Evolutionary conservation across 1,140 invertebrate species (phyloP).

Genomic region (Danaus melanippus): DNA sequence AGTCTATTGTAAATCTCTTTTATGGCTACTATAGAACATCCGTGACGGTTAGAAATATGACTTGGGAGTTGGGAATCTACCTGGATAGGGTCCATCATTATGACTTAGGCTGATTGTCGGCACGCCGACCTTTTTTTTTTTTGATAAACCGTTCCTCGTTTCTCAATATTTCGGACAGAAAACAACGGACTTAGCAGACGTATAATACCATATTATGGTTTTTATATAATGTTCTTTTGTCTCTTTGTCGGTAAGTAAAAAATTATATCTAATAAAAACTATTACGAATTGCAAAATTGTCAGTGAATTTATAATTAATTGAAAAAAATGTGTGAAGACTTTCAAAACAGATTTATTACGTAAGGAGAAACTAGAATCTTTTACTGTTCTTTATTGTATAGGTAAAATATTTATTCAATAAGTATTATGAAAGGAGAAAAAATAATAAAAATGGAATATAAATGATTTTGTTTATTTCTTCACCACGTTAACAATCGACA

Average conservation of each 20-base stretch:
- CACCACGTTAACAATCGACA: conserved; percentile 43
- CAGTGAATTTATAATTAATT: too few species aligned
- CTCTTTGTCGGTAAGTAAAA: conserved; percentile 17
- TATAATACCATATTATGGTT: conserved; percentile 17
- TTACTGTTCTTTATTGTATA: too few species aligned
- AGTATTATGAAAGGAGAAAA: conserved; percentile 1
- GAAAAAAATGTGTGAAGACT: too few species aligned
- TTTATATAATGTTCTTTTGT: conserved; percentile 20
- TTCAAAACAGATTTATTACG: too few species aligned
- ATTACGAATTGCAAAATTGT: too few species aligned
- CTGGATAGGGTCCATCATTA: conserved; percentile 65
- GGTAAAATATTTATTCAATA: neutral
- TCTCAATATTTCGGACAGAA: conserved; percentile 35
- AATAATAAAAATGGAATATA: conserved; percentile 16
- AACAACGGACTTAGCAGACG: conserved; percentile 31
- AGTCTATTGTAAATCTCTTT: conserved; percentile 61
- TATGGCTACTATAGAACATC: conserved; percentile 51
- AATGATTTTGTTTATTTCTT: conserved; percentile 36
- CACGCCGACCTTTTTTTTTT: conserved; percentile 45
- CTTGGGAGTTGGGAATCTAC: conserved; percentile 51
- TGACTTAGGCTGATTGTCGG: conserved; percentile 57
- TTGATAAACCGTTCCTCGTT: conserved; percentile 25
- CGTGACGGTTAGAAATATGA: conserved; percentile 62
- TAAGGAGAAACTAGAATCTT: too few species aligned
- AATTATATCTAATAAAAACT: conserved; percentile 16